Evolutionary conservation across 2,113 vertebrate genomes (phyloP).

Genomic region (Mola mola): DNA sequence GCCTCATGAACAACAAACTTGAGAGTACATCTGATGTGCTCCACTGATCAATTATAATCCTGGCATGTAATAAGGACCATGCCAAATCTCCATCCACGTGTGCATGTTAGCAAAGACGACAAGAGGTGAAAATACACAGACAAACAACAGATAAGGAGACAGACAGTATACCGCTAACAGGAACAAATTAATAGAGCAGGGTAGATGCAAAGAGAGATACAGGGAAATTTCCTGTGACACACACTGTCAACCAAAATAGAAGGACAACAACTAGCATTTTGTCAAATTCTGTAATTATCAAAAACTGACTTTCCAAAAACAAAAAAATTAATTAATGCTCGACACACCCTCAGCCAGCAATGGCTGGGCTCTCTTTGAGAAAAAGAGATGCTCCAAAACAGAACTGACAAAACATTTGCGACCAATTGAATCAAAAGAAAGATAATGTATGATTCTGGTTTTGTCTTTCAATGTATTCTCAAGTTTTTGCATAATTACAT

Average conservation of each 20-base stretch:
- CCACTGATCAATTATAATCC: conserved; percentile 15
- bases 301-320: too few relatives aligned
- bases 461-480: too few relatives aligned
- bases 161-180: not conserved
- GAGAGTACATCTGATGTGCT: not conserved
- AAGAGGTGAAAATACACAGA: conserved; percentile 16
- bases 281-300: too few relatives aligned
- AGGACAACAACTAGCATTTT: too few relatives aligned
- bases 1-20: not conserved
- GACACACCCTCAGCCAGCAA: too few relatives aligned
- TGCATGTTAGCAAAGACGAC: not conserved
- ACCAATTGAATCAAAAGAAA: too few relatives aligned
- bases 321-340: too few relatives aligned
- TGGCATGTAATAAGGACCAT: conserved; percentile 6
- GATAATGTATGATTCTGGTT: too few relatives aligned
- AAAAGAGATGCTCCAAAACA: too few relatives aligned
- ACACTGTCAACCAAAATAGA: not conserved
- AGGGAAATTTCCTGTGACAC: not conserved
- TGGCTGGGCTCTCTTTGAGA: too few relatives aligned
- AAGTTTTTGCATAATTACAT: too few relatives aligned
- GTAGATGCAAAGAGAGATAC: not conserved
- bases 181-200: conserved; percentile 22
- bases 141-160: conserved; percentile 5
- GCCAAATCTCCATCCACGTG: conserved; percentile 9
- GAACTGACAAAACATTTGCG: too few relatives aligned